Percentiles rank a stretch among this genome's conserved stretches.
Evolutionary conservation across 2,113 vertebrate genomes (phyloP).

Genomic region (Rhinogobius similis): DNA sequence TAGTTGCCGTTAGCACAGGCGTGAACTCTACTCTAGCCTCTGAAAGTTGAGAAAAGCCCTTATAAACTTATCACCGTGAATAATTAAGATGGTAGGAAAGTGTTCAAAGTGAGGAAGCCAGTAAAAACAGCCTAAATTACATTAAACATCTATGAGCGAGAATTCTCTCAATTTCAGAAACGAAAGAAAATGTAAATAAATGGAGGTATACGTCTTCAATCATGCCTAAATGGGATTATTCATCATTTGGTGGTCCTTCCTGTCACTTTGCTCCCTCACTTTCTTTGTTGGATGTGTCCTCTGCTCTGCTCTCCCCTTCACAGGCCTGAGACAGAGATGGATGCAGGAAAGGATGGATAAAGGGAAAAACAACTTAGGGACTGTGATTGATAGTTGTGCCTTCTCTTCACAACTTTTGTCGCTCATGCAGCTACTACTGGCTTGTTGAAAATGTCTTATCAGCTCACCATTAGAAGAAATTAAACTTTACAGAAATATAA

Average conservation of each 20-base stretch:
- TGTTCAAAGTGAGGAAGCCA: conserved; percentile 32
- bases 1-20: neutral
- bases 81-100: no score
- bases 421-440: conserved; percentile 2
- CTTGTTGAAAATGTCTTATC: neutral
- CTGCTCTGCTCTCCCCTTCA: conserved; percentile 36
- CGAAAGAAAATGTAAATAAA: neutral
- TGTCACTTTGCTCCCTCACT: conserved; percentile 31
- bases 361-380: conserved; percentile 40
- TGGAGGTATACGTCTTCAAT: neutral
- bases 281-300: conserved; percentile 36
- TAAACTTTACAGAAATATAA: no score
- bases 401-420: conserved; percentile 27
- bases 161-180: neutral
- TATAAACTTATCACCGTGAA: no score
- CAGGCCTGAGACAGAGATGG: conserved; percentile 50
- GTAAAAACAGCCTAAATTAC: conserved; percentile 51
- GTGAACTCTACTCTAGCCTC: no score
- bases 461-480: no score
- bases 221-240: conserved; percentile 41
- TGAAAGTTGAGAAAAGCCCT: no score
- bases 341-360: conserved; percentile 39
- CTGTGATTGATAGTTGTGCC: conserved; percentile 54
- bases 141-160: neutral
- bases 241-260: conserved; percentile 41